These are phyloP conservation scores for Siniperca chuatsi DNA, from an alignment of 2,113 vertebrate species.

Conservation along the genomic window DNA sequence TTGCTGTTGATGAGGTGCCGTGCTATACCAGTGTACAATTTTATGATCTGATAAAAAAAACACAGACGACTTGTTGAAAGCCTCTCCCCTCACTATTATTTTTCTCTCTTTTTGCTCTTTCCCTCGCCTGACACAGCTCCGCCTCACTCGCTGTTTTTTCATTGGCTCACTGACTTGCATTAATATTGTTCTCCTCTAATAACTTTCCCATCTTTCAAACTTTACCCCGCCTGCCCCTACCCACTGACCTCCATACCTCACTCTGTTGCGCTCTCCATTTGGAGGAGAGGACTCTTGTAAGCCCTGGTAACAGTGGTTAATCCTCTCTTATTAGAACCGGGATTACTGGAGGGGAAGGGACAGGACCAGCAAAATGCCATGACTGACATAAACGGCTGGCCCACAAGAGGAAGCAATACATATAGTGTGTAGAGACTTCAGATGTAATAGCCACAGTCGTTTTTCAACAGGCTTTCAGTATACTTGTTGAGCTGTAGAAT, in stretches of 20 bases:
- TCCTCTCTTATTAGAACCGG: constrained; percentile 84
- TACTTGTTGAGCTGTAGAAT: constrained; percentile 21
- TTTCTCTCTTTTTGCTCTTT: constrained; percentile 29
- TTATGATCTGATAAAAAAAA: constrained; percentile 57
- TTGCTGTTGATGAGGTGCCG: constrained; percentile 61
- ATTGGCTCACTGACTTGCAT: constrained; percentile 39
- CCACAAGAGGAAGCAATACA: constrained; percentile 42
- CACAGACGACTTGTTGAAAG: constrained; percentile 56
- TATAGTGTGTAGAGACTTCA: constrained; percentile 21
- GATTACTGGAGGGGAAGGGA: constrained; percentile 82
- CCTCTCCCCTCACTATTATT: constrained; percentile 31
- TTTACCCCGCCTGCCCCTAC: constrained; percentile 46
- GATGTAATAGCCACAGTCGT: constrained; percentile 17
- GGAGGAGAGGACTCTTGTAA: constrained; percentile 79
- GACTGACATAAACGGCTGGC: constrained; percentile 59
- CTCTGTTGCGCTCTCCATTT: constrained; percentile 69
- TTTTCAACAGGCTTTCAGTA: constrained; percentile 13
- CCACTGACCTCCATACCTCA: constrained; percentile 67
- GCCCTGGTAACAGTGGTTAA: constrained; percentile 83
- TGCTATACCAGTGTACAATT: constrained; percentile 32
- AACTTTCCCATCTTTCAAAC: constrained; percentile 75
- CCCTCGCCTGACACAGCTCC: neutral
- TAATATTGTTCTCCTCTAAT: constrained; percentile 73
- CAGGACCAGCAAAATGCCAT: constrained; percentile 59
- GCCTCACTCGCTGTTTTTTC: constrained; percentile 30